Conservation (phyloP, 2,888 invertebrate genomes). For the Stramonita haemastoma region DNA sequence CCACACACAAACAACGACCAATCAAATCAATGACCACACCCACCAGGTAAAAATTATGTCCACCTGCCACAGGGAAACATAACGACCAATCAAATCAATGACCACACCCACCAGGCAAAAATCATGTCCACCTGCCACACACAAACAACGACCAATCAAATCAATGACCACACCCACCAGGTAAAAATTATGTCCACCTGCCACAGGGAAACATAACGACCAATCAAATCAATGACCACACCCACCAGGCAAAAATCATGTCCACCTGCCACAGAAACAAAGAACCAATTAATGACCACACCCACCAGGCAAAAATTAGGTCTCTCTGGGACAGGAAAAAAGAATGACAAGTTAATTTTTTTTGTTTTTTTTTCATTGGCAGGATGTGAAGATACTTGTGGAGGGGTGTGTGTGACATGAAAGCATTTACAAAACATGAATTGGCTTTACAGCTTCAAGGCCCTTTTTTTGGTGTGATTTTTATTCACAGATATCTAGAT, state of each 20-base stretch:
- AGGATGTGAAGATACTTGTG: too few relatives aligned
- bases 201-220: conserved; percentile 11
- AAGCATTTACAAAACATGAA: too few relatives aligned
- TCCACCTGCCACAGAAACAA: not conserved
- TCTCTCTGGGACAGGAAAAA: conserved; percentile 82
- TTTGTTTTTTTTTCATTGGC: too few relatives aligned
- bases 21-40: conserved; percentile 84
- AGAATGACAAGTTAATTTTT: not conserved
- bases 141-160: not conserved
- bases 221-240: not conserved
- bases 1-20: not conserved
- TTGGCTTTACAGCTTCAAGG: too few relatives aligned
- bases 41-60: conserved; percentile 99
- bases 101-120: too few relatives aligned
- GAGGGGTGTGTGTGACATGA: too few relatives aligned
- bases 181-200: conserved; percentile 96
- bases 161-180: conserved; percentile 91
- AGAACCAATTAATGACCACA: conserved; percentile 84
- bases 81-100: not conserved
- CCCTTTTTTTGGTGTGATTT: too few relatives aligned
- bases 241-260: too few relatives aligned
- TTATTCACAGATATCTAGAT: too few relatives aligned
- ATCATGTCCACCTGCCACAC: not conserved
- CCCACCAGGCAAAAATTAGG: conserved; percentile 98
- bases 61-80: conserved; percentile 79